Evolutionary conservation across 64 coral and sea anemone species (phyloP), one percentile per base, ranked within the genome.

Genomic region (Trachythela sp.): DNA sequence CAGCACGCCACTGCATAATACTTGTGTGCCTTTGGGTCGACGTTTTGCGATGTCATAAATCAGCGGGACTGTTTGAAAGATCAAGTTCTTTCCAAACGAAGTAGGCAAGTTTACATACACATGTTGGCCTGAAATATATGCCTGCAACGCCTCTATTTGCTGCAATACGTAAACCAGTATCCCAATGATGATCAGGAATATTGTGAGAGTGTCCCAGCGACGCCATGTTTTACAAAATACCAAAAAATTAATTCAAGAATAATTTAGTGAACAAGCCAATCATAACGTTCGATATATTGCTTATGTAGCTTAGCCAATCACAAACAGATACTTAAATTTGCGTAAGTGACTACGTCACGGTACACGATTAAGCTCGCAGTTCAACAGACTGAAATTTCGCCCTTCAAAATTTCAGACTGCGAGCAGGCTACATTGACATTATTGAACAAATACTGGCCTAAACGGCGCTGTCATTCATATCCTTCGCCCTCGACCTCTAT

Each of bases 61-160:
- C 6, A 89, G 51, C 13, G 49, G 88, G 22, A 80, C 71, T 31
- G 76, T 48, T 80, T 89, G 88, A 89, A 89, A 89, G 54, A 89
- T 84, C 18, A 84, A 51, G 22, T 42, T 75, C 8, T 88, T 88
- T 88, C 87, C 87, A 76, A 70, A 88, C 38, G 20, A 60, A 26
- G 67, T 88, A 70, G 87, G 68, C 45, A 72, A 31, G 13, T 72
- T 88, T 41, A 88, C 38, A 29, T 72, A 88, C 38, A 88, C 87
- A 76, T 88, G 59, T 88, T 88, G 39, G 26, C 87, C 40, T 13
- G 39, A 72, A 88, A 88, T n/a, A 9, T 67, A 26, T 39, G 56
- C 67, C 14, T 88, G 9, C 34, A 36, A 30, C 35, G 87, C 70
- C 40, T 83, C 43, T 29, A n/a, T 70, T 37, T 89, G 48, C 59